These are phyloP conservation scores for Epsilonema sp. DNA, from an alignment of 2,888 invertebrate genomes.

Conservation along the genomic window DNA sequence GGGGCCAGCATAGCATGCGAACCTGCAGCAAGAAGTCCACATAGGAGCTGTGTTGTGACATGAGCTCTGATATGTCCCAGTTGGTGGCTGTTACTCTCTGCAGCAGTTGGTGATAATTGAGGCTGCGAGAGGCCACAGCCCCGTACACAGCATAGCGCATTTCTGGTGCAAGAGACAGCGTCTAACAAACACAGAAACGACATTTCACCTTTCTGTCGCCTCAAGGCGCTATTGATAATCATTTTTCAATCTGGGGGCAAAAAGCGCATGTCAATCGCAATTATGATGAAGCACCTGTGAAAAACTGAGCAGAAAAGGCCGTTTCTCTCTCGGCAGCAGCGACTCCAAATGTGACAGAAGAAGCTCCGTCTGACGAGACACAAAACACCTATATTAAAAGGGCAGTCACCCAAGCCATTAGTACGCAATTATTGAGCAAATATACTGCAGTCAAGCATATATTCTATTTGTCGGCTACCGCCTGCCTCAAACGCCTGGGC, in stretches of 20 bases:
- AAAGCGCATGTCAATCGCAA: too few relatives aligned
- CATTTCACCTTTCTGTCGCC: not conserved
- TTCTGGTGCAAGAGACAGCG: slow-evolving; percentile 49
- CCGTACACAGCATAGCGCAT: slow-evolving; percentile 66
- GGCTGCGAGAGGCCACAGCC: slow-evolving; percentile 55
- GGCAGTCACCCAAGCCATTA: too few relatives aligned
- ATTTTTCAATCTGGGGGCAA: slow-evolving; percentile 30
- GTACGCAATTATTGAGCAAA: too few relatives aligned
- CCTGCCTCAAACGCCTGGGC: slow-evolving; percentile 57
- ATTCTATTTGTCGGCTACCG: too few relatives aligned
- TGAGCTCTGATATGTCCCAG: slow-evolving; percentile 65
- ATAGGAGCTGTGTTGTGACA: slow-evolving; percentile 76
- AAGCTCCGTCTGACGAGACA: slow-evolving; percentile 64
- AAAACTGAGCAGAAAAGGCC: slow-evolving; percentile 37
- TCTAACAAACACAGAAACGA: slow-evolving; percentile 33
- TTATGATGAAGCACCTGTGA: too few relatives aligned
- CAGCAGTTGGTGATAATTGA: slow-evolving; percentile 54
- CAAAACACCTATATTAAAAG: slow-evolving; percentile 50
- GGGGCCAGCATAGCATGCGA: not conserved
- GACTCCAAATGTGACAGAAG: slow-evolving; percentile 65
- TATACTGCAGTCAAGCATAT: too few relatives aligned
- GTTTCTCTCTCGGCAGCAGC: slow-evolving; percentile 46
- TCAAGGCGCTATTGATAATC: not conserved
- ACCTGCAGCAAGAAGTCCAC: slow-evolving; percentile 35
- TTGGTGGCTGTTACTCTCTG: slow-evolving; percentile 65